Evolutionary conservation across 2,113 vertebrate genomes (phyloP), one percentile per base, ranked within the genome.

Genomic region (Ochotona princeps): DNA sequence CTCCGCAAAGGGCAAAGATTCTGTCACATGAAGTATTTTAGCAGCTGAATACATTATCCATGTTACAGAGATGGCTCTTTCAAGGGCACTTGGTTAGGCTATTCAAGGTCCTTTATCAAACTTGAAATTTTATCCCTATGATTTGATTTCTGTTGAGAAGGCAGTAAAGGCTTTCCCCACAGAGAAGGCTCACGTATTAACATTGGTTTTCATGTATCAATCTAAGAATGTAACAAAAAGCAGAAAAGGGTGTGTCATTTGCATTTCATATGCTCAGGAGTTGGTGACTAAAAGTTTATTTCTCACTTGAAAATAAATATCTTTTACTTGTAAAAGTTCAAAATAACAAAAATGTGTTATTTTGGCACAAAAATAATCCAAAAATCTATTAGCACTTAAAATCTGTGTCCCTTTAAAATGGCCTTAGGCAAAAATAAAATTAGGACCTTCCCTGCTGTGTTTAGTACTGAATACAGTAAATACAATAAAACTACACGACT

Each of bases 231-330:
- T 72, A 93, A 88, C 69, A 85, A 51, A 11, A 8, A 70, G 38
- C 7, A 82, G 65, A 38, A 84, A 51, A 80, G 85, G 14, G 30
- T 1, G 88, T 25, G 23, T 61, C 91, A 84, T 74, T 83, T 72
- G 28, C 38, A 47, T 49, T 78, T 86, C 65, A 69, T 83, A 70
- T 38, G 76, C 44, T 82, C 74, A 84, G 5, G n/a, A 79, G 21
- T 69, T 32, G 28, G 35, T 87, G 25, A 65, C 61, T 75, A 8
- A 60, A 93, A 47, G n/a, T 81, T 38, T 89, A 83, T 82, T 94
- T 89, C 65, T 95, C 47, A 81, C 66, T 92, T 88, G 75, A 94
- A 94, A 95, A 88, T 90, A 95, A 90, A 63, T 49, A 91, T 70
- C 25, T 83, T 85, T 82, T 75, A 87, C 60, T 92, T 90, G 82